Conservation (phyloP, 2,797 vertebrate species). For the Acanthurus lineatus region DNA sequence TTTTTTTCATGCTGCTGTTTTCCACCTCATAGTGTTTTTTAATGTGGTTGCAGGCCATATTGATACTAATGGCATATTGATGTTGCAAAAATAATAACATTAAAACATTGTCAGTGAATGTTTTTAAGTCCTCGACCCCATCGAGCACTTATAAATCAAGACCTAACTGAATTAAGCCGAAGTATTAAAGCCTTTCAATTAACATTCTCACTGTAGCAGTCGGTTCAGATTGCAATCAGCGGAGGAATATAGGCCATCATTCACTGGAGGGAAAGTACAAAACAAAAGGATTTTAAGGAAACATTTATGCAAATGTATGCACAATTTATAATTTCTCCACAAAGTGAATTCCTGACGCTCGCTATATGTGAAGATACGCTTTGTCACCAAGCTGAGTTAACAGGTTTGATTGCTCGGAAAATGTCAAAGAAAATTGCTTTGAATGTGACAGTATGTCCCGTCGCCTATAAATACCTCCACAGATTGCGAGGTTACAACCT, state of each 20-base stretch:
- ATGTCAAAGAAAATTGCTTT: conserved; percentile 64
- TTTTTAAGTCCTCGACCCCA: conserved; percentile 40
- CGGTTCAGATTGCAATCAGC: conserved; percentile 71
- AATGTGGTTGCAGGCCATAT: conserved; percentile 21
- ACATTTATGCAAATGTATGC: conserved; percentile 80
- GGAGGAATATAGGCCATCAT: conserved; percentile 71
- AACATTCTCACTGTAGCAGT: conserved; percentile 41
- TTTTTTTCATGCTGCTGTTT: not conserved
- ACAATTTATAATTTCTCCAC: conserved; percentile 63
- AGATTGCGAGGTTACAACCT: conserved; percentile 35
- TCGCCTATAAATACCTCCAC: conserved; percentile 32
- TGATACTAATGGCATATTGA: conserved; percentile 47
- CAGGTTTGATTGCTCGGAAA: conserved; percentile 59
- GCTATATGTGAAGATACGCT: conserved; percentile 48
- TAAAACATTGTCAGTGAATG: conserved; percentile 49
- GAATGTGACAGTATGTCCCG: conserved; percentile 23
- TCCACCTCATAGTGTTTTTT: not conserved
- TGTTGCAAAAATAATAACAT: conserved; percentile 42
- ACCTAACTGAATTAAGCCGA: conserved; percentile 42
- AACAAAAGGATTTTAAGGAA: conserved; percentile 69
- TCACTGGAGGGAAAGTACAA: conserved; percentile 73
- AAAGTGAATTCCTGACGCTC: conserved; percentile 61
- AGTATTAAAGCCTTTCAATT: conserved; percentile 41
- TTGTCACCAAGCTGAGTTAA: conserved; percentile 45
- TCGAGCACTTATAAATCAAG: conserved; percentile 32